These are phyloP conservation scores for Drosophila arizonae DNA, from an alignment of 1,140 invertebrate genomes.

Conservation along the genomic window DNA sequence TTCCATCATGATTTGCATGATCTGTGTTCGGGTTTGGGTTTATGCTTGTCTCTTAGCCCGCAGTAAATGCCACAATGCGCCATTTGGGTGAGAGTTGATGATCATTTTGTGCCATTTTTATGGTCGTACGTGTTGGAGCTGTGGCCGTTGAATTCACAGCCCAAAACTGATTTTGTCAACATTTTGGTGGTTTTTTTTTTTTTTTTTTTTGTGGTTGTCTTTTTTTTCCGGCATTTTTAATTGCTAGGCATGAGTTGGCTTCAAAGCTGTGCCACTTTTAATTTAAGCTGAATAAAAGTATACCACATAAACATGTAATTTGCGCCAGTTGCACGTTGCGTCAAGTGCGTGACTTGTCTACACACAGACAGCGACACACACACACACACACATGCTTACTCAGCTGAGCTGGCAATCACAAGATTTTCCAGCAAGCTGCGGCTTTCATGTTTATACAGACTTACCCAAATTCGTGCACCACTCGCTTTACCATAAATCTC, in stretches of 20 bases:
- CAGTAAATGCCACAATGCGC: conserved; percentile 29
- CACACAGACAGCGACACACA: no score
- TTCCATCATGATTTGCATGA: conserved; percentile 74
- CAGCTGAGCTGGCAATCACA: conserved; percentile 34
- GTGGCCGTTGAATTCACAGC: conserved; percentile 11
- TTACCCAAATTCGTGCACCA: background rate
- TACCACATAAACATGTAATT: conserved; percentile 69
- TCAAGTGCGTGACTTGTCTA: conserved; percentile 55
- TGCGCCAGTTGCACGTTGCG: conserved; percentile 57
- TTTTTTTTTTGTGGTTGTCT: background rate
- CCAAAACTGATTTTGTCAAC: conserved; percentile 9
- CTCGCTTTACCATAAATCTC: conserved; percentile 57
- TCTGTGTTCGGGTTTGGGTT: conserved; percentile 41
- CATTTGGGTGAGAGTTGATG: conserved; percentile 30
- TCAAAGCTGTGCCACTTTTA: conserved; percentile 32
- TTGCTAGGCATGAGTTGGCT: conserved; percentile 38
- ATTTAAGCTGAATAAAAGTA: conserved; percentile 49
- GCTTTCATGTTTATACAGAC: conserved; percentile 17
- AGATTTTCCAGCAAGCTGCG: conserved; percentile 37
- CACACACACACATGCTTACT: background rate
- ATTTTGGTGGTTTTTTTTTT: background rate
- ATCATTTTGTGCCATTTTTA: conserved; percentile 47
- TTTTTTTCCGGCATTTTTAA: conserved; percentile 32
- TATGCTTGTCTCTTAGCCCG: background rate
- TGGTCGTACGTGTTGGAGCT: conserved; percentile 31